A percentile compares a stretch with the other conserved stretches of the same genome.
These are phyloP conservation scores for Dendrolimus houi DNA, from an alignment of 2,888 invertebrate species.

Conservation along the genomic window DNA sequence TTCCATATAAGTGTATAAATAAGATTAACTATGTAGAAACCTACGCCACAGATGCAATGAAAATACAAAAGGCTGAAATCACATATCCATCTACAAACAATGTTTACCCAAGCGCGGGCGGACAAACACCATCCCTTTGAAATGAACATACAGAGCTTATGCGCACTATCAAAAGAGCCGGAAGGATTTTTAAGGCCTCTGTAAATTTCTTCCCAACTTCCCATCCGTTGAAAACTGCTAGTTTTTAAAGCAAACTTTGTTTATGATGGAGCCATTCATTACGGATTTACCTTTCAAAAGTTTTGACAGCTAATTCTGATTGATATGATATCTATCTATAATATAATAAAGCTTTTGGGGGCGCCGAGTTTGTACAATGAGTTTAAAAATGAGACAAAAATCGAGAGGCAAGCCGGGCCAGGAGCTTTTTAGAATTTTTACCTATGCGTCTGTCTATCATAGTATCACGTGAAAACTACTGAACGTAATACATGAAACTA, in stretches of 20 bases:
- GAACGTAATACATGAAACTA: too few species aligned
- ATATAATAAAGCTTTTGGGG: too few species aligned
- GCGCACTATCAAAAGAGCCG: conserved; percentile 54
- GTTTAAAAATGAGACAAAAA: too few species aligned
- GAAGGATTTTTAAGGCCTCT: conserved; percentile 49
- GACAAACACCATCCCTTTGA: conserved; percentile 54
- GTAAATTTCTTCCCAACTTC: conserved; percentile 25
- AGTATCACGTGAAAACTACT: too few species aligned
- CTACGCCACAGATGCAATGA: conserved; percentile 25
- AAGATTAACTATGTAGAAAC: conserved; percentile 7
- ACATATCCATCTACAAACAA: conserved; percentile 46
- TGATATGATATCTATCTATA: conserved; percentile 2
- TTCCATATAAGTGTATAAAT: too few species aligned
- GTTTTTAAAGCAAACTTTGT: conserved; percentile 37
- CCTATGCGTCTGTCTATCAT: too few species aligned
- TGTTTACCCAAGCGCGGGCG: conserved; percentile 53
- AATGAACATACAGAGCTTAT: conserved; percentile 42
- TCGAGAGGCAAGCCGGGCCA: too few species aligned
- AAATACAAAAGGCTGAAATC: conserved; percentile 51
- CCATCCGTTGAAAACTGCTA: conserved; percentile 26
- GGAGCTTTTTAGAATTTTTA: too few species aligned
- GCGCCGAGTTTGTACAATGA: too few species aligned
- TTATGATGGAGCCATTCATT: conserved; percentile 11
- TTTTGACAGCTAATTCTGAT: conserved; percentile 3
- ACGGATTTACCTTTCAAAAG: conserved; percentile 7